Evolutionary conservation across 1,140 invertebrate genomes (phyloP), one percentile per base, ranked within the genome.

Genomic region (Drosophila persimilis): DNA sequence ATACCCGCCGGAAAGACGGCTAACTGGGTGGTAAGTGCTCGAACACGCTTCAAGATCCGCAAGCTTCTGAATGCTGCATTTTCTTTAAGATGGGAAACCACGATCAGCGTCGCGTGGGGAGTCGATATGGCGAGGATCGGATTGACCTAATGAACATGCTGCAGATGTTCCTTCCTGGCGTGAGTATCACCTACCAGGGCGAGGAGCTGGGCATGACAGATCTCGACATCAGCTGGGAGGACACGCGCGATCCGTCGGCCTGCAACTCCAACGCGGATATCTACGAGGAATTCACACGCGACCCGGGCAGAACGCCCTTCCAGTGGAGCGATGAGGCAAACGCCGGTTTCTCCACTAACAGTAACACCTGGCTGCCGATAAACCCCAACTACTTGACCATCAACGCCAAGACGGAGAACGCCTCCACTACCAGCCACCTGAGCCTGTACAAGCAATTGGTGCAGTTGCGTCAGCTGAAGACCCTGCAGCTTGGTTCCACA

Each of bases 251-350:
- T 92, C 94, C 93, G 5, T 90, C 92, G 51, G 93, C 92, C 29
- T 94, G 93, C 73, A 94, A 94, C 63, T 92, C 57, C 3, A 94
- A 94, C 24, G 55, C 77, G 1, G 61, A 90, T 0, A 83, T 90
- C 11, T 94, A 92, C 64, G 67, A 92, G 51, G 66, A 92, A 39
- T 92, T 91, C 20, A 94, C 93, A 3, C 92, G 95, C 17, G 95
- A 96, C 89, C 94, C 95, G 0, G 93, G 93, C 7, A 90, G 96
- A 20, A 95, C 95, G 0, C 95, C 96, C 0, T 96, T 95, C 92
- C 96, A 96, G 71, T 97, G 96, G 96, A 93, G 95, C 72, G 92
- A 56, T 8, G 65, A 56, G 5, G 51, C 50, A 0, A 91, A 91
- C 54, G 90, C 88, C 1, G 92, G 63, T 57, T 95, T 95, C 80